Base-by-base conservation (phyloP, 2,888 invertebrate species). In the Allophyes oxyacanthae region DNA sequence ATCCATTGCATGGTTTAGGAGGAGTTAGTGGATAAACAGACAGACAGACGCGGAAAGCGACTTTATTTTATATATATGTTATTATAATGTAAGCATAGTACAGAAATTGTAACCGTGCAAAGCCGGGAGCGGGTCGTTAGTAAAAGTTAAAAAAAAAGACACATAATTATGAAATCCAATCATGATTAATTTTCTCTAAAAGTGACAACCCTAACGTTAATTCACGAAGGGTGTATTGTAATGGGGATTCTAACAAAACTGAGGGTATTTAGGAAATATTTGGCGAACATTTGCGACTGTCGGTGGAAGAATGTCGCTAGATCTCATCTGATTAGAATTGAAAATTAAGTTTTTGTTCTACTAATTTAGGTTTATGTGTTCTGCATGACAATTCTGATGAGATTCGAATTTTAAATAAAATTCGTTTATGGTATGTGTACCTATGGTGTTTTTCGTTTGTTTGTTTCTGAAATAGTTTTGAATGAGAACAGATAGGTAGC, bases 181-280 rank as follows among this genome's bases (percentile, higher is more conserved):
- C n/a, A n/a, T n/a, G n/a, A n/a, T n/a, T n/a, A n/a, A n/a, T n/a
- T 1, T 10, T 33, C 25, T 7, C 6, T 14, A 8, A 44, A 33
- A 5, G 10, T 25, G 64, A 0, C 67, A 58, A 13, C 67, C 67
- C 67, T 67, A 43, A 10, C 14, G 40, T 33, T 42, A 36, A 64
- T 54, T 60, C 11, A 7, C 9, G 8, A 45, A 48, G 46, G 52
- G 65, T 62, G 64, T 68, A 70, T 75, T 54, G 46, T 67, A 69
- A 75, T 75, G 72, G 46, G 64, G 34, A 71, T 78, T 79, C 64
- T 78, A 74, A 66, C 77, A 68, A 68, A 77, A 72, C 52, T 57
- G 48, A 25, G 41, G 50, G 42, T 51, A 75, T 69, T 72, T 68
- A 48, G 50, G 42, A 68, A 66, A 77, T 77, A 76, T 67, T 64